A percentile compares a stretch with the other conserved stretches of the same genome.
Conservation (phyloP, 2,888 invertebrate genomes). For the Luffia ferchaultella region DNA sequence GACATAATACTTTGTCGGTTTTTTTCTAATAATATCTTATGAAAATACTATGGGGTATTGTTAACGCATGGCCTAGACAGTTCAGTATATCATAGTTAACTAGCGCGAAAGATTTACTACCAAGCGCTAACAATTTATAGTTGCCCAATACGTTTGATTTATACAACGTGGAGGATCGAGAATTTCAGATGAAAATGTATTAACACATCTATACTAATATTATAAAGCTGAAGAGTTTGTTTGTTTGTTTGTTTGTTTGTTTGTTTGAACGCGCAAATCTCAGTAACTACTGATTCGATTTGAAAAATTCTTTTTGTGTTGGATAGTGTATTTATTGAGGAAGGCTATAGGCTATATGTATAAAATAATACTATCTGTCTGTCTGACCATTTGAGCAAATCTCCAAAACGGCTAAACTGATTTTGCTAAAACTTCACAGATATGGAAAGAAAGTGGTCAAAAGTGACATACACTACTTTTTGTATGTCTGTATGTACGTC, state of each 20-base stretch:
- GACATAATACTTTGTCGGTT: too few species aligned
- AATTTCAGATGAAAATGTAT: not conserved
- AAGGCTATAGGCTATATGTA: too few species aligned
- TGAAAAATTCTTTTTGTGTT: not conserved
- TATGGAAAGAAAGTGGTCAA: too few species aligned
- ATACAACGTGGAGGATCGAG: not conserved
- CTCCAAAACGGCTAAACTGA: too few species aligned
- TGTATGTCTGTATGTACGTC: too few species aligned
- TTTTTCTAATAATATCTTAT: too few species aligned
- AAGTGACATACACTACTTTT: too few species aligned
- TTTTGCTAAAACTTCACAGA: too few species aligned
- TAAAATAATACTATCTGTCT: too few species aligned
- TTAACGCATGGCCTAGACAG: not conserved
- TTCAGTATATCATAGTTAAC: not conserved
- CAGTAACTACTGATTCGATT: not conserved
- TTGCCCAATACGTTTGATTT: not conserved
- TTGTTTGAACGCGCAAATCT: not conserved
- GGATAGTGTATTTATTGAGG: too few species aligned
- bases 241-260: not conserved
- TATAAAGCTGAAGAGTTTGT: not conserved
- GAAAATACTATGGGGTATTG: not conserved
- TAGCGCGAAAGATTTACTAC: not conserved
- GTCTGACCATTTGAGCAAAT: too few species aligned
- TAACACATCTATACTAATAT: not conserved
- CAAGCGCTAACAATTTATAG: not conserved